Evolutionary conservation across 2,888 invertebrate species (phyloP).

Genomic region (Dasypogon diadema): DNA sequence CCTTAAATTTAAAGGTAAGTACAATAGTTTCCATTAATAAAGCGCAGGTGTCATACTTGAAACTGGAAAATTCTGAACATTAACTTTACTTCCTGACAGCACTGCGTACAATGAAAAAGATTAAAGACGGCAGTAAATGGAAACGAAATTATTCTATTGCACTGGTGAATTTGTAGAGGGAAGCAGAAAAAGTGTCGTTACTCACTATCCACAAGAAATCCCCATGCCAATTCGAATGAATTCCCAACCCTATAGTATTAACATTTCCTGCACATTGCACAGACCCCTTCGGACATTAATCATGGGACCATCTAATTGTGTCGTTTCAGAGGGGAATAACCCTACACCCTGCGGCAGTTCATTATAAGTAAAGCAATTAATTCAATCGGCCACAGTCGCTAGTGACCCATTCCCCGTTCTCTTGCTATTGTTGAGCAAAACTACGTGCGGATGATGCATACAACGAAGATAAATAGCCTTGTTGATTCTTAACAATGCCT

Average conservation of each 20-base stretch:
- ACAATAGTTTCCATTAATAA: too few species aligned
- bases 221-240: not conserved
- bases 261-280: not conserved
- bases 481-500: not conserved
- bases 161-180: not conserved
- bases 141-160: too few species aligned
- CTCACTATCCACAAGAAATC: not conserved
- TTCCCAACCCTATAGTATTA: too few species aligned
- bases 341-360: not conserved
- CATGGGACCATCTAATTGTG: conserved; percentile 9
- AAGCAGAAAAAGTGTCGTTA: not conserved
- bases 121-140: too few species aligned
- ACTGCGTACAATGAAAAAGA: too few species aligned
- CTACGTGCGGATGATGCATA: conserved; percentile 30
- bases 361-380: conserved; percentile 23
- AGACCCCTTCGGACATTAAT: conserved; percentile 12
- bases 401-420: not conserved
- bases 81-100: too few species aligned
- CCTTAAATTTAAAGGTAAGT: too few species aligned
- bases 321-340: not conserved
- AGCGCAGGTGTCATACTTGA: too few species aligned
- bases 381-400: conserved; percentile 4
- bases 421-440: conserved; percentile 3
- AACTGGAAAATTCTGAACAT: too few species aligned
- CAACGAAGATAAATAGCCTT: conserved; percentile 30